Evolutionary conservation across 2,113 vertebrate genomes (phyloP).

Genomic region (Aepyceros melampus): DNA sequence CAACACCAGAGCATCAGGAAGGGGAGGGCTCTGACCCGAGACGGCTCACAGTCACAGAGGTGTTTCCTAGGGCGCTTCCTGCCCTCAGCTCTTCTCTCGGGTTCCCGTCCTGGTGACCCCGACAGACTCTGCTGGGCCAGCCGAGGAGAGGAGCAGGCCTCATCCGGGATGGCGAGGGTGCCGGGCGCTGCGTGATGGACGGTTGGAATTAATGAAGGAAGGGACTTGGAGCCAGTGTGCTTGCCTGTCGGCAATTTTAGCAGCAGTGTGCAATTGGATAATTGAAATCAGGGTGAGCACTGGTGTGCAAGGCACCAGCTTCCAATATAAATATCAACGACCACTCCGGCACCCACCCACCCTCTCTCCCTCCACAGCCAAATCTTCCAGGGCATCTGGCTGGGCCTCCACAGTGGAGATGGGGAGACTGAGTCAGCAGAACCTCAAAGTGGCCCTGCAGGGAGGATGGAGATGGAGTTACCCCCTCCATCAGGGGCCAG

Average conservation of each 20-base stretch:
- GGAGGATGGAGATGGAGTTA: not conserved
- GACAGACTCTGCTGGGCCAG: not conserved
- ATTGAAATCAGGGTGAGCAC: slow-evolving; percentile 55
- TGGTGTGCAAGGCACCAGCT: not conserved
- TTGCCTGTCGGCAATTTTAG: slow-evolving; percentile 25
- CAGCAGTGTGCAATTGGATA: slow-evolving; percentile 45
- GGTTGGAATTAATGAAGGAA: slow-evolving; percentile 37
- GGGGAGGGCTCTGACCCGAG: not conserved
- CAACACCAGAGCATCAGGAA: not conserved
- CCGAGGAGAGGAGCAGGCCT: not conserved
- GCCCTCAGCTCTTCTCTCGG: not conserved
- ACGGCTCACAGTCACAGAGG: not conserved
- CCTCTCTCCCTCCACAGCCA: not conserved
- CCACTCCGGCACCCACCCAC: not conserved
- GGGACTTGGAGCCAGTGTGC: not conserved
- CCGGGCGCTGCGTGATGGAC: not conserved
- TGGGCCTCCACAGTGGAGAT: rapidly evolving
- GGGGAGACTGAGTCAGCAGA: not conserved
- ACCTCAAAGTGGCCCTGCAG: no score
- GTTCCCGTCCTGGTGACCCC: not conserved
- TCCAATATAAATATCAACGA: slow-evolving; percentile 36
- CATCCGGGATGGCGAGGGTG: not conserved
- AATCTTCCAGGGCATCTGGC: not conserved
- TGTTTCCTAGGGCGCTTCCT: not conserved
- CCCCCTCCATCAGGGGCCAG: not conserved